Evolutionary conservation across 2,797 vertebrate species (phyloP).

Genomic region (Glossophaga mutica): DNA sequence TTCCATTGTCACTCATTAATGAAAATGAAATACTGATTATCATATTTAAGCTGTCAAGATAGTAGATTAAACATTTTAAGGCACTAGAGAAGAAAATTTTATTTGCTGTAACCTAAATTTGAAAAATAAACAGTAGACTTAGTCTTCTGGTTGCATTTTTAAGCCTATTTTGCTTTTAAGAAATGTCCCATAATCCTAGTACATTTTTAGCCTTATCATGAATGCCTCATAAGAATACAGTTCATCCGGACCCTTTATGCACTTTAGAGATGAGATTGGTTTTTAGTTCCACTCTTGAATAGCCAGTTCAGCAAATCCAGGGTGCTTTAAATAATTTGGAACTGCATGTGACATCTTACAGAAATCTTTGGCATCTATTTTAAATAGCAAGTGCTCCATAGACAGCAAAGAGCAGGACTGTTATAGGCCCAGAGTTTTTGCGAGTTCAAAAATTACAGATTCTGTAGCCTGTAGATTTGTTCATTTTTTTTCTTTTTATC

Average conservation of each 20-base stretch:
- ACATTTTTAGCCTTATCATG: constrained; percentile 42
- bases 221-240: constrained; percentile 46
- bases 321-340: constrained; percentile 43
- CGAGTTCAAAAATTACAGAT: background rate
- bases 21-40: constrained; percentile 76
- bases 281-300: constrained; percentile 52
- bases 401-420: constrained; percentile 5
- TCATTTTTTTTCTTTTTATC: constrained; percentile 60
- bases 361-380: constrained; percentile 54
- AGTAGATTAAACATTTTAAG: constrained; percentile 76
- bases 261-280: constrained; percentile 46
- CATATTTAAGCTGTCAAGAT: constrained; percentile 77
- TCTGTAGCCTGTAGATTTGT: background rate
- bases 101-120: constrained; percentile 72
- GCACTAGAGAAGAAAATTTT: constrained; percentile 71
- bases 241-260: constrained; percentile 39
- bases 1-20: constrained; percentile 78
- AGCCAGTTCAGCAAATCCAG: constrained; percentile 48
- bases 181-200: constrained; percentile 47
- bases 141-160: constrained; percentile 43
- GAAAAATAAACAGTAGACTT: constrained; percentile 63
- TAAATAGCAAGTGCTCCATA: constrained; percentile 4
- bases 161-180: constrained; percentile 62
- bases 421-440: background rate
- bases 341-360: constrained; percentile 22